Evolutionary conservation across 2,113 vertebrate genomes (phyloP).

Genomic region (Eulacestoma nigropectus): DNA sequence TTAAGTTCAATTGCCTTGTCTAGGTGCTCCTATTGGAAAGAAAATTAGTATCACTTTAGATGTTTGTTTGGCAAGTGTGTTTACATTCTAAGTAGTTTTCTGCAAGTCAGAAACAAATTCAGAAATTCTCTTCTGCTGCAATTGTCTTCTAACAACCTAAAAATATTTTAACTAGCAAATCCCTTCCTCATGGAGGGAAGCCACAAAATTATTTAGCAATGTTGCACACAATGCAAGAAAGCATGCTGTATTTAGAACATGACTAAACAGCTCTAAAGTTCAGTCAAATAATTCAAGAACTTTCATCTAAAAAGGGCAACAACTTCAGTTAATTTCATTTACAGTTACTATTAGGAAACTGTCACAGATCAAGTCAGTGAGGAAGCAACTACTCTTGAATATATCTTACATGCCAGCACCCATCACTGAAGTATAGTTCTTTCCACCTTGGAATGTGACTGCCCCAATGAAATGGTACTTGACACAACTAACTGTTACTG

Average conservation of each 20-base stretch:
- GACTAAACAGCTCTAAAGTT: neutral
- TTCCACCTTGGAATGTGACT: neutral
- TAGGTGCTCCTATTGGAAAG: constrained; percentile 86
- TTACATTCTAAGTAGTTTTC: neutral
- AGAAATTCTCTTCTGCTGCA: neutral
- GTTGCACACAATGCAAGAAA: neutral
- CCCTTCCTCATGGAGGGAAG: neutral
- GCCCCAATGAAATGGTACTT: neutral
- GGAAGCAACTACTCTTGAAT: neutral
- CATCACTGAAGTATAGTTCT: neutral
- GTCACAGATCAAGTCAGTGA: neutral
- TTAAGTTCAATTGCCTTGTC: constrained; percentile 92
- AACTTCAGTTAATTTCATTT: neutral
- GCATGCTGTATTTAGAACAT: neutral
- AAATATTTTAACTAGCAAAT: neutral
- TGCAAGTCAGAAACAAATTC: neutral
- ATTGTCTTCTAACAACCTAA: neutral
- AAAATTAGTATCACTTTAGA: constrained; percentile 4
- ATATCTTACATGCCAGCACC: neutral
- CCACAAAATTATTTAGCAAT: neutral
- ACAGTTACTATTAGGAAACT: neutral
- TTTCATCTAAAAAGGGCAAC: neutral
- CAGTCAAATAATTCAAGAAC: neutral
- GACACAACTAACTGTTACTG: neutral
- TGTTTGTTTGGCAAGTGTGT: neutral